Conservation (phyloP, 2,888 invertebrate genomes). For the Sesia bembeciformis region DNA sequence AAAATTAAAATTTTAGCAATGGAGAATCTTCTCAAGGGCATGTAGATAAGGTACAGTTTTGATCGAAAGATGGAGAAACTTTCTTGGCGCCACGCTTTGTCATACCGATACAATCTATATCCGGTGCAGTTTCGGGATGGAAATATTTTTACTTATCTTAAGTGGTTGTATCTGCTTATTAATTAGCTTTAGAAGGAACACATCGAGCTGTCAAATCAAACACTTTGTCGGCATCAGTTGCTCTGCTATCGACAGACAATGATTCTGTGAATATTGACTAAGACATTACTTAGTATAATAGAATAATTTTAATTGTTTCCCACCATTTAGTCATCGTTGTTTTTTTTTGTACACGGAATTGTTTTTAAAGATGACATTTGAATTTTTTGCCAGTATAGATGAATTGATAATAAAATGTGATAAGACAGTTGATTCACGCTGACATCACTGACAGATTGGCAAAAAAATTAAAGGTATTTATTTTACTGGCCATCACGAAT, state of each 20-base stretch:
- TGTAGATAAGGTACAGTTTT: conserved; percentile 18
- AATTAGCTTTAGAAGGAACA: conserved; percentile 65
- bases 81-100: conserved; percentile 70
- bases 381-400: conserved; percentile 2
- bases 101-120: conserved; percentile 71
- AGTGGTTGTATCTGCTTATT: conserved; percentile 75
- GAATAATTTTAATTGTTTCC: conserved; percentile 8
- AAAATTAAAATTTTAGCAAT: conserved; percentile 10
- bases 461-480: too few species aligned
- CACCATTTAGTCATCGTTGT: conserved; percentile 18
- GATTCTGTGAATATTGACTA: conserved; percentile 41
- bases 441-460: not conserved
- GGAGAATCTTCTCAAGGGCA: conserved; percentile 9
- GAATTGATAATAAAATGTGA: conserved; percentile 3
- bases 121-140: conserved; percentile 73
- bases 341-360: conserved; percentile 6
- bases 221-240: conserved; percentile 58
- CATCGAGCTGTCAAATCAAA: conserved; percentile 66
- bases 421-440: conserved; percentile 1
- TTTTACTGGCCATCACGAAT: too few species aligned
- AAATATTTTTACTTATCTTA: conserved; percentile 74
- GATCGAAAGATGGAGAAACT: conserved; percentile 11
- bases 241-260: conserved; percentile 43
- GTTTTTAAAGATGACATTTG: conserved; percentile 13
- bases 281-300: conserved; percentile 9